Base-by-base conservation (phyloP, 1,140 invertebrate genomes). In the Drosophila ercepeae region DNA sequence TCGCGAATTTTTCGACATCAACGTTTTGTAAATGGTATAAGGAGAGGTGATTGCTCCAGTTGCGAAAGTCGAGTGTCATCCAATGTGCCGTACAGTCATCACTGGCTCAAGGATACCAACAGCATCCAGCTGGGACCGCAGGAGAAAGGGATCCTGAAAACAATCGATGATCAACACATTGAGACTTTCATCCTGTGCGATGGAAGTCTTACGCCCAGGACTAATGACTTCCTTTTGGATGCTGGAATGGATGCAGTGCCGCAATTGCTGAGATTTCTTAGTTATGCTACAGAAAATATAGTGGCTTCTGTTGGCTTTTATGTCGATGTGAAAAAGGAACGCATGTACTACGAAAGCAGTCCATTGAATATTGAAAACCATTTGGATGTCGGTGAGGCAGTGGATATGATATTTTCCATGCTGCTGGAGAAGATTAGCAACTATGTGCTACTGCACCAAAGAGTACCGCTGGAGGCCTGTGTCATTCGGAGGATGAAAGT, bases 151-250 rank as follows among this genome's bases (percentile, higher is more conserved):
- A 18, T 84, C 7, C 50, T 84, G 0, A 52, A 72, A 14, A 41
- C 32, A 0, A 79, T 84, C 23, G 79, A 84, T 2, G 23, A 27
- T 16, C 32, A 69, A 21, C 42, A 29, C 0, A 29, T 84, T 13
- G 75, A 84, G n/a, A 74, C 61, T 2, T 83, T 84, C 25, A 25
- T 83, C n/a, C 44, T 83, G 3, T 83, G 75, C 53, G 79, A 83
- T 44, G 79, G 68, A 6, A 84, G 71, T 23, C 42, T 55, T 0
- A 16, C 49, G 5, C 8, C 25, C 0, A 77, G 79, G 11, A 78
- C 79, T 0, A 71, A 60, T 14, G 75, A 67, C 7, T 83, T 83
- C 18, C 27, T 83, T 9, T 19, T 84, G 18, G 71, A 84, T 5
- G 75, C 79, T 0, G 79, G 79, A n/a, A 78, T 63, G 19, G 59